Percentiles rank a stretch among this genome's conserved stretches.
These are phyloP conservation scores for Calameuta pallipes DNA, from an alignment of 2,888 invertebrate species.

Conservation along the genomic window DNA sequence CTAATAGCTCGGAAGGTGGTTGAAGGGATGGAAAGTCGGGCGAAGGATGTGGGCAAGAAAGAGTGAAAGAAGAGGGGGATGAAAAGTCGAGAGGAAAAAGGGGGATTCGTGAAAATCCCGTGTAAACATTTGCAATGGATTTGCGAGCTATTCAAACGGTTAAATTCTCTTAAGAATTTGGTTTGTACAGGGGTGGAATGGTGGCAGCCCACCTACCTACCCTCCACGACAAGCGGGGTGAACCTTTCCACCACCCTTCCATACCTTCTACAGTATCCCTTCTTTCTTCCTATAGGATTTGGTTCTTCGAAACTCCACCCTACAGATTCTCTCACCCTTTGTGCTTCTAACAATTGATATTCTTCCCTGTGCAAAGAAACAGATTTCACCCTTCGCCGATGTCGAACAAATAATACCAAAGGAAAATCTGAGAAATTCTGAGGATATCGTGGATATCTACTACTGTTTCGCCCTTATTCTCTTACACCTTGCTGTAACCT, in stretches of 20 bases:
- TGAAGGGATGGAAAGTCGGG: neutral
- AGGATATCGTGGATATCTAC: constrained; percentile 9
- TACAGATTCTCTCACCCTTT: constrained; percentile 50
- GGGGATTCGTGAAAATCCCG: constrained; percentile 57
- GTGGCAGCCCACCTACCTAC: constrained; percentile 26
- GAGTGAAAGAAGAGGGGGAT: constrained; percentile 14
- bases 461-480: neutral
- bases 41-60: constrained; percentile 15
- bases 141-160: constrained; percentile 67
- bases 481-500: neutral
- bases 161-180: constrained; percentile 67
- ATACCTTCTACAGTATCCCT: constrained; percentile 41
- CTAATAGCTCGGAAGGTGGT: neutral
- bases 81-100: constrained; percentile 15
- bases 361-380: constrained; percentile 65
- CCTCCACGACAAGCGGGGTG: constrained; percentile 20
- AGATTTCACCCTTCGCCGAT: constrained; percentile 58
- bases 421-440: constrained; percentile 57
- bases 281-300: constrained; percentile 29
- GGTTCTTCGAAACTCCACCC: constrained; percentile 4
- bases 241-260: constrained; percentile 33
- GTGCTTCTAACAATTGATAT: constrained; percentile 67
- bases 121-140: constrained; percentile 67
- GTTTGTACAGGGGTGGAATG: constrained; percentile 57
- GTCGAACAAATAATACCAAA: constrained; percentile 62